These are phyloP conservation scores for Oxycera nigricornis DNA, from an alignment of 2,888 invertebrate species.

Conservation along the genomic window DNA sequence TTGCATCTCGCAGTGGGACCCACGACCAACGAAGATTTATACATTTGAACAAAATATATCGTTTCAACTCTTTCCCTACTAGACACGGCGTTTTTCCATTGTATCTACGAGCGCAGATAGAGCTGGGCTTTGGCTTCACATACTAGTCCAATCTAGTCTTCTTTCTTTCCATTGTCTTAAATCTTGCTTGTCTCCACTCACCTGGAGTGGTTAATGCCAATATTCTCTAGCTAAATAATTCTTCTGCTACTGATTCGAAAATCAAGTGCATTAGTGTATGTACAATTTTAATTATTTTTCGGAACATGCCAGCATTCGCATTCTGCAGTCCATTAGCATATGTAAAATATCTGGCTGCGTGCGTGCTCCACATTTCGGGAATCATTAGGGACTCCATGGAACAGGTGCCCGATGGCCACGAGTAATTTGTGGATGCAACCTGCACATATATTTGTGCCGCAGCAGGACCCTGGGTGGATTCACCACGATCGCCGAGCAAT, in stretches of 20 bases:
- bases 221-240: too few relatives aligned
- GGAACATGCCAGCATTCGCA: conserved; percentile 3
- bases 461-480: conserved; percentile 18
- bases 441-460: conserved; percentile 1
- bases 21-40: background rate
- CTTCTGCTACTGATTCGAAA: too few relatives aligned
- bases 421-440: conserved; percentile 26
- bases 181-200: too few relatives aligned
- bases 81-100: too few relatives aligned
- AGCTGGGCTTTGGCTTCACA: too few relatives aligned
- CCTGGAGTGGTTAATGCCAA: too few relatives aligned
- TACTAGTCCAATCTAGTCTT: too few relatives aligned
- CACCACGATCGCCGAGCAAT: conserved; percentile 5
- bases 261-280: too few relatives aligned
- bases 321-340: conserved; percentile 30
- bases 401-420: conserved; percentile 34
- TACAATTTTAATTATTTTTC: conserved; percentile 8
- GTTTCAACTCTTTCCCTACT: background rate
- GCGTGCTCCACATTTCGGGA: conserved; percentile 27
- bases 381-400: conserved; percentile 16
- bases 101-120: too few relatives aligned
- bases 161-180: too few relatives aligned
- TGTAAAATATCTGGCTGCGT: conserved; percentile 7
- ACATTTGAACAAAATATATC: background rate
- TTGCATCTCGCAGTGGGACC: background rate